Percentiles rank a stretch among this genome's conserved stretches.
These are phyloP conservation scores for Heliconius eleuchia DNA, from an alignment of 1,140 invertebrate species.

Conservation along the genomic window DNA sequence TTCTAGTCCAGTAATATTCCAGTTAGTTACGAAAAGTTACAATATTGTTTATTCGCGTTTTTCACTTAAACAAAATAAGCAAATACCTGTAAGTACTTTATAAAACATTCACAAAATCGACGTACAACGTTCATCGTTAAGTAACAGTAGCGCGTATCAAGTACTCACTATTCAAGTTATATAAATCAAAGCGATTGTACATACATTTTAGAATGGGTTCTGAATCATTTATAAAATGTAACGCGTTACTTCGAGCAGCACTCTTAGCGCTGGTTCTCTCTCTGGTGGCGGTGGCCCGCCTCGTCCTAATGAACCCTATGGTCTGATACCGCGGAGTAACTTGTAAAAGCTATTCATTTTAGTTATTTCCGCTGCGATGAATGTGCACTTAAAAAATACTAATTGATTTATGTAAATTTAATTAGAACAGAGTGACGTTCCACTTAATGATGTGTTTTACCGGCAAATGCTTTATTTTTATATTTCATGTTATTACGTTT, in stretches of 20 bases:
- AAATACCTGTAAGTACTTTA: too few relatives aligned
- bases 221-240: conserved; percentile 1
- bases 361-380: background rate
- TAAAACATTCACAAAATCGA: too few relatives aligned
- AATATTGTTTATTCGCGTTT: too few relatives aligned
- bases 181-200: background rate
- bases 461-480: too few relatives aligned
- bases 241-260: background rate
- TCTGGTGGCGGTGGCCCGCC: background rate
- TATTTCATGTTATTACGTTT: too few relatives aligned
- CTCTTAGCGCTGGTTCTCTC: background rate
- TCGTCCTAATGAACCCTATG: background rate
- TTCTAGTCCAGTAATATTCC: too few relatives aligned
- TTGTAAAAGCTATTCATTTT: background rate
- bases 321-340: background rate
- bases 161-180: background rate
- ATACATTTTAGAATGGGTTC: background rate
- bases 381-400: background rate
- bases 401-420: background rate
- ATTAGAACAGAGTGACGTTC: too few relatives aligned
- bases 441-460: too few relatives aligned
- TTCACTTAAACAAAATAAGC: too few relatives aligned
- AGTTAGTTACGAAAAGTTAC: too few relatives aligned
- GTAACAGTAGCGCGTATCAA: too few relatives aligned
- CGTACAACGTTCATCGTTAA: too few relatives aligned